Evolutionary conservation across 2,888 invertebrate genomes (phyloP), one percentile per base, ranked within the genome.

Genomic region (Hemistola chrysoprasaria): DNA sequence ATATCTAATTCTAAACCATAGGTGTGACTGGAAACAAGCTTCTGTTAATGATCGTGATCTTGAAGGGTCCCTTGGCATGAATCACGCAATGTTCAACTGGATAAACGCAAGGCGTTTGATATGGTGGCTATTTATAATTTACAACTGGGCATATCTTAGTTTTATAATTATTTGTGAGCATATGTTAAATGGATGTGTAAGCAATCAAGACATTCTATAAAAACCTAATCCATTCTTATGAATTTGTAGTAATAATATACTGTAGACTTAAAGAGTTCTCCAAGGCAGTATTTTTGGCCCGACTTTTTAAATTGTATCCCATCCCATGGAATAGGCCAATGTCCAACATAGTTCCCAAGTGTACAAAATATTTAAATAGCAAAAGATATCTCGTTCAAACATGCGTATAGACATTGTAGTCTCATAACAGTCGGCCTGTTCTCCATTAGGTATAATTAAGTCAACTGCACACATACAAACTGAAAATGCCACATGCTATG

Each of bases 401-500:
- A 3, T 16, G 16, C 4, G 3, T 16, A 16, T 4, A 16, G 16
- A 16, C 16, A 16, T 16, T 16, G 16, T 16, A 16, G 16, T 16
- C 16, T 2, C 16, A 16, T 16, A 16, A 4, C 16, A 3, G 16
- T 16, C n/a, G 8, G 8, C 28, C n/a, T n/a, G n/a, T n/a, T n/a
- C n/a, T n/a, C n/a, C 4, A n/a, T 11, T 8, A 28, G 25, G n/a
- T n/a, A 23, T 36, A 36, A 36, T 36, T 36, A 29, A 28, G 28
- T 29, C 26, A 36, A 23, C 36, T n/a, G 24, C 31, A 32, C 38
- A 26, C 22, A 32, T 27, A 11, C n/a, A 36, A 8, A 35, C 8
- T 6, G 26, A n/a, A 10, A 20, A 27, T 33, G 22, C 29, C 34
- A 44, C 37, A 43, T 33, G 40, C 31, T 40, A 31, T 35, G 22